Conservation (phyloP, 2,113 vertebrate species). For the Speoplatyrhinus poulsoni region DNA sequence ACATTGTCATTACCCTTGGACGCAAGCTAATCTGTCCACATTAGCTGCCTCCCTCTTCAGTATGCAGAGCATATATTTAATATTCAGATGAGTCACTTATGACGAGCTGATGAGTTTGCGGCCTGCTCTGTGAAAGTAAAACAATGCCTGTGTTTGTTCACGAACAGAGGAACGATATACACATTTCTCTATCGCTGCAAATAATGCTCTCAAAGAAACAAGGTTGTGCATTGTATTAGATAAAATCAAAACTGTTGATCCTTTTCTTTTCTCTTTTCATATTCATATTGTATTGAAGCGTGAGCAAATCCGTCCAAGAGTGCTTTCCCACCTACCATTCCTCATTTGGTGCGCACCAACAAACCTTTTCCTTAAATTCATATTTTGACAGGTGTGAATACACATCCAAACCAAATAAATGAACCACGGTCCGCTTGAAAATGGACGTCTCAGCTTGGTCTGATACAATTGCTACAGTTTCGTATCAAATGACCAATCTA, state of each 20-base stretch:
- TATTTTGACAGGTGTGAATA: too few relatives aligned
- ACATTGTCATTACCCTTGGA: background rate
- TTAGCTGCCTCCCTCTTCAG: background rate
- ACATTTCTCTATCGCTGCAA: constrained; percentile 20
- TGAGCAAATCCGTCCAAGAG: constrained; percentile 47
- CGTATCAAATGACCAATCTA: too few relatives aligned
- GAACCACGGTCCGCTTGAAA: too few relatives aligned
- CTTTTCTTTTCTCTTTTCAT: constrained; percentile 37
- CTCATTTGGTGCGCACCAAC: too few relatives aligned
- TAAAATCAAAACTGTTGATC: constrained; percentile 23
- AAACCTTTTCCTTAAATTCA: too few relatives aligned
- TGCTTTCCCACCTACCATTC: background rate
- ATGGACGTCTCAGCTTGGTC: too few relatives aligned
- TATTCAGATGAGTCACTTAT: constrained; percentile 20
- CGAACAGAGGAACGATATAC: constrained; percentile 5
- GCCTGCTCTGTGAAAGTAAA: constrained; percentile 5
- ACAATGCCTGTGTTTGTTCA: constrained; percentile 22
- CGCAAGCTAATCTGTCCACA: background rate
- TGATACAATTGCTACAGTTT: too few relatives aligned
- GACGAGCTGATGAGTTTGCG: constrained; percentile 17
- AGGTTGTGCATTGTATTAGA: constrained; percentile 17
- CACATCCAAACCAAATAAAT: too few relatives aligned
- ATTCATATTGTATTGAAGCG: constrained; percentile 34
- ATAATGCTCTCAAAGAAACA: constrained; percentile 9
- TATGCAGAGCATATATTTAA: constrained; percentile 6